Conservation (phyloP, 2,888 invertebrate genomes). For the Trachelus iudaicus region DNA sequence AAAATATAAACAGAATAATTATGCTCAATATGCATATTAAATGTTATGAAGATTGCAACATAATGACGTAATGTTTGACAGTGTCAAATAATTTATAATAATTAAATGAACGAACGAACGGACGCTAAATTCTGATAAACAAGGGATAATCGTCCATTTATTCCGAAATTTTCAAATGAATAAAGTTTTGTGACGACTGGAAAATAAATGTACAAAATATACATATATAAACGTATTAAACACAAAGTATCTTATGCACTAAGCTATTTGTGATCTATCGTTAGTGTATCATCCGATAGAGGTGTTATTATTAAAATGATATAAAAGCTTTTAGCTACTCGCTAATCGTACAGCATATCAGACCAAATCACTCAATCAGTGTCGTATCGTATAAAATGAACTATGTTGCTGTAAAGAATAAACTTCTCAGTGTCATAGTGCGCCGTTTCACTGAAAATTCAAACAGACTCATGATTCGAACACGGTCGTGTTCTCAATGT, state of each 20-base stretch:
- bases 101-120: neutral
- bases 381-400: neutral
- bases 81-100: neutral
- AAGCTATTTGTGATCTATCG: neutral
- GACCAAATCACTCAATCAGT: neutral
- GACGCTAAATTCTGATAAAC: neutral
- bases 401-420: neutral
- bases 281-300: no score
- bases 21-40: neutral
- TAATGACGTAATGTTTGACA: neutral
- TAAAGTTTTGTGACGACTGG: neutral
- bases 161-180: neutral
- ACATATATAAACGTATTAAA: neutral
- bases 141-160: neutral
- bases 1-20: neutral
- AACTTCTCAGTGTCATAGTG: neutral
- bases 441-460: neutral
- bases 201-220: neutral
- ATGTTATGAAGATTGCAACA: neutral
- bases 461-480: neutral
- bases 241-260: neutral
- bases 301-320: neutral
- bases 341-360: neutral
- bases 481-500: neutral
- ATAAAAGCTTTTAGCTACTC: neutral